phyloP scores from a whole-genome alignment of 2,888 invertebrate genomes.

The Bombylius discolor region DNA sequence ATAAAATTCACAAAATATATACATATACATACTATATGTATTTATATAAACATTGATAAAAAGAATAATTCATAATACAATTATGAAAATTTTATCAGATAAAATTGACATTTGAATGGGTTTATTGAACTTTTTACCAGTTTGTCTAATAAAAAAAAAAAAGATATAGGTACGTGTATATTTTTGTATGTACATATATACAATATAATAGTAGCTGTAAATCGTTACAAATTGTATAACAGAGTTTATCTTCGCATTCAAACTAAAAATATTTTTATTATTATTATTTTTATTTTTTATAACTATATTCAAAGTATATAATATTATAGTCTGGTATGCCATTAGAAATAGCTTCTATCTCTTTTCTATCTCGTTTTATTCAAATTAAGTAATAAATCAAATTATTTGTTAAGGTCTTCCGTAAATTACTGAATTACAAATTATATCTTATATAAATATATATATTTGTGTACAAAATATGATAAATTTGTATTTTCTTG shows the following conservation, averaged over 20 bases:
- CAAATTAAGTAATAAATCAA: not conserved
- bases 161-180: not conserved
- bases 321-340: no score
- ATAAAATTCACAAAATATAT: no score
- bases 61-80: not conserved
- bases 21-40: not conserved
- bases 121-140: not conserved
- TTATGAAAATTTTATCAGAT: not conserved
- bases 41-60: not conserved
- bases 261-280: no score
- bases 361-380: not conserved
- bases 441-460: not conserved
- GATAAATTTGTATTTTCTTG: not conserved
- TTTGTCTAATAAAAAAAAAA: not conserved
- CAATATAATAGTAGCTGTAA: no score
- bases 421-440: not conserved
- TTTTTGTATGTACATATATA: not conserved
- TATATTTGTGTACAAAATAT: not conserved
- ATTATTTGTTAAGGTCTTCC: not conserved
- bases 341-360: no score
- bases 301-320: no score
- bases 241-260: no score
- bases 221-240: no score
- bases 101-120: not conserved
- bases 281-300: no score